Evolutionary conservation across 37 sponge, comb jelly and placozoan species (phyloP).

Genomic region (Trichoplax adhaerens): DNA sequence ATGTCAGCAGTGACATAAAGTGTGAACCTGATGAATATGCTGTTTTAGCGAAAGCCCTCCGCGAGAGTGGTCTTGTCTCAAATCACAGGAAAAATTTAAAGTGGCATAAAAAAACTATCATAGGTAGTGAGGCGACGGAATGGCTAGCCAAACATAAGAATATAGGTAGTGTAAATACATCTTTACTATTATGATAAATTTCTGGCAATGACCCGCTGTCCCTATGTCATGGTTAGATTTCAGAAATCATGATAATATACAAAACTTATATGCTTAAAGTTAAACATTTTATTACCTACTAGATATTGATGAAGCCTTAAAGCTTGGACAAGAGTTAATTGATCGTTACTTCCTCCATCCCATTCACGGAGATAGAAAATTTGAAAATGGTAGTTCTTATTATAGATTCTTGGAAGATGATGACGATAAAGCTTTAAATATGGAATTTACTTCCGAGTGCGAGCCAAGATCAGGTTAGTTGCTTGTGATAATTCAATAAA

Average conservation of each 20-base stretch:
- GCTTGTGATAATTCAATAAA: not conserved
- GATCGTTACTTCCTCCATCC: constrained; percentile 61
- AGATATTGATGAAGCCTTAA: constrained; percentile 47
- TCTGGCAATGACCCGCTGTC: not conserved
- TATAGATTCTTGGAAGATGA: constrained; percentile 70
- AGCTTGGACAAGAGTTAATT: constrained; percentile 42
- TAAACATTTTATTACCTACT: not conserved
- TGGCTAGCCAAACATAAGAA: constrained; percentile 51
- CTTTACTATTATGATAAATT: not conserved
- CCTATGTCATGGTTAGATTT: not conserved
- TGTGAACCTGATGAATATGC: constrained; percentile 68
- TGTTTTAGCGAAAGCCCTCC: constrained; percentile 48
- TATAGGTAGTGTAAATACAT: not conserved
- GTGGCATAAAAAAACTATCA: constrained; percentile 45
- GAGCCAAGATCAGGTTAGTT: constrained; percentile 47
- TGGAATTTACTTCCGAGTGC: constrained; percentile 38
- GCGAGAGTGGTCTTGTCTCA: constrained; percentile 35
- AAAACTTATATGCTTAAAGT: not conserved
- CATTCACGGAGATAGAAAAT: constrained; percentile 73
- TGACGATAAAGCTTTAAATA: constrained; percentile 43
- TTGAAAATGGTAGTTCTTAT: constrained; percentile 54
- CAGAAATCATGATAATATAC: not conserved
- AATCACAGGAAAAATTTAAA: constrained; percentile 52
- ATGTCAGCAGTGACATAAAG: not conserved
- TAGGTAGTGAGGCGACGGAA: constrained; percentile 58